Conservation (phyloP, 2,797 vertebrate genomes). For the Sparidentex hasta region DNA sequence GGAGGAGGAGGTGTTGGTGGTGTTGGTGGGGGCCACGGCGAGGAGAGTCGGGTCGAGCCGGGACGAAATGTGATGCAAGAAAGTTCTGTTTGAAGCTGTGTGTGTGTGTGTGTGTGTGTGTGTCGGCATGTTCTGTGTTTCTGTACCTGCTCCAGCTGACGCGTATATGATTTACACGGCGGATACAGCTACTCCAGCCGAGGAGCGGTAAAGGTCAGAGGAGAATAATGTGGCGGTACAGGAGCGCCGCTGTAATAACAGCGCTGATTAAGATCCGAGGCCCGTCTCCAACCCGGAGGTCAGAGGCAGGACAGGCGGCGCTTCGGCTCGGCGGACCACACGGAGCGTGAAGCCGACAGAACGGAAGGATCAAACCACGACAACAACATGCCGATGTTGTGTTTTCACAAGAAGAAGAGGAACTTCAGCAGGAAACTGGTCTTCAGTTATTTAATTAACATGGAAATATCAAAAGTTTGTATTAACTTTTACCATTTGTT, state of each 20-base stretch:
- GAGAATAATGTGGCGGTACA: conserved; percentile 80
- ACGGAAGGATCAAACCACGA: not conserved
- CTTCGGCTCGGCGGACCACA: conserved; percentile 10
- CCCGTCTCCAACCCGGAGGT: conserved; percentile 62
- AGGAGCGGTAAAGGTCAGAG: conserved; percentile 80
- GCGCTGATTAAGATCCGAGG: conserved; percentile 78
- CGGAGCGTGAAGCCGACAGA: not conserved
- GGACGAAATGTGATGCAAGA: conserved; percentile 59
- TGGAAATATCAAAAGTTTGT: too few relatives aligned
- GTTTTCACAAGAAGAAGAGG: too few relatives aligned
- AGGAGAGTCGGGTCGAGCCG: conserved; percentile 35
- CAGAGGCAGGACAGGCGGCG: conserved; percentile 62
- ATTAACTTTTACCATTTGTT: too few relatives aligned
- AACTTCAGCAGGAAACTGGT: too few relatives aligned
- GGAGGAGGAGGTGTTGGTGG: too few relatives aligned
- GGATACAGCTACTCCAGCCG: conserved; percentile 67
- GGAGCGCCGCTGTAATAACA: conserved; percentile 79
- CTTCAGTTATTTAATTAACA: not conserved
- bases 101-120: conserved; percentile 23
- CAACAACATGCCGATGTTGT: too few relatives aligned
- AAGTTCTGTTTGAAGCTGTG: conserved; percentile 48
- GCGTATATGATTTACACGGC: conserved; percentile 72
- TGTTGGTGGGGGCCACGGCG: conserved; percentile 3
- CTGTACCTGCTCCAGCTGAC: conserved; percentile 28
- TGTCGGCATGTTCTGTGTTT: conserved; percentile 15